Evolutionary conservation across 2,888 invertebrate species (phyloP), one percentile per base, ranked within the genome.

Genomic region (Ganaspis brasiliensis): DNA sequence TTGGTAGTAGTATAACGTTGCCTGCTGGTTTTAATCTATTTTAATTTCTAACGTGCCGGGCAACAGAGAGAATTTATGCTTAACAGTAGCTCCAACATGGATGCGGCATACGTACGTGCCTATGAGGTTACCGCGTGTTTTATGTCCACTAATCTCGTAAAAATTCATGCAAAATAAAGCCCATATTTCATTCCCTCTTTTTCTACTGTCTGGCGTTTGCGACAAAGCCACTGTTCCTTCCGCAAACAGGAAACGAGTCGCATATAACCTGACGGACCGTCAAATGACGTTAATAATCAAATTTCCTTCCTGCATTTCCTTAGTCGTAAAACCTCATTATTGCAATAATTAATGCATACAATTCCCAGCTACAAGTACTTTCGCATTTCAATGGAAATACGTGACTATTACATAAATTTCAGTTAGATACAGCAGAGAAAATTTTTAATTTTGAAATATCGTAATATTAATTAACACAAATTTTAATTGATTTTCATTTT

Each of bases 131-230:
- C 83, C 79, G 81, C 80, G 82, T 87, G 87, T 88, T 89, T 88
- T 88, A 89, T 85, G 84, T 79, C 80, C 83, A 83, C 87, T 89
- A 89, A 89, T 89, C 89, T 88, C 89, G 87, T 89, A 89, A 89
- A 89, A 88, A 88, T 89, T 87, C 86, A 88, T 89, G 87, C 85
- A 87, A 85, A 87, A 87, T 88, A 87, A 85, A 83, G 81, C 82
- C 81, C 86, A 82, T 87, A 85, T 85, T 87, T 88, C 85, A 87
- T 84, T 81, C 82, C 63, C 73, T 76, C 72, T 56, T 40, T 78
- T 72, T 75, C 67, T 67, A 24, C 63, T n/a, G 40, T 67, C 45
- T n/a, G 40, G 67, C 67, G 12, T 40, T 24, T 67, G 67, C 24
- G 67, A 67, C 67, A 67, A 67, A 67, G 67, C 45, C 40, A 24